These are phyloP conservation scores for Pangasius sanitwongsei DNA, from an alignment of 2,797 vertebrate species.

Conservation along the genomic window DNA sequence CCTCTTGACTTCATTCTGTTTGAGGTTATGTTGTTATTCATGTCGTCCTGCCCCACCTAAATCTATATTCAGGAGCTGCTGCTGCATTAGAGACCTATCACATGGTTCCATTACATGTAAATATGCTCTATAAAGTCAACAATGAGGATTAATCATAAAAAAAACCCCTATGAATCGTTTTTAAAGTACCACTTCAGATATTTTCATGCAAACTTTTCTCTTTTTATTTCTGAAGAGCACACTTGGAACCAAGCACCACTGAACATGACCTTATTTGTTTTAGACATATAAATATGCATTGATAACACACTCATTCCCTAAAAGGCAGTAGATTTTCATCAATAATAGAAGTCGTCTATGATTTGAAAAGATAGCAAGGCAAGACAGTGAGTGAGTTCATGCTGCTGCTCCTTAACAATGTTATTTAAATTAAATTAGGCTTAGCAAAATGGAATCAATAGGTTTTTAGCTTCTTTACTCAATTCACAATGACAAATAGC, in stretches of 20 bases:
- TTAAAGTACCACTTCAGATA: slow-evolving; percentile 13
- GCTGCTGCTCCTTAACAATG: slow-evolving; percentile 55
- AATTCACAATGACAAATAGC: slow-evolving; percentile 54
- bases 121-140: background rate
- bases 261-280: slow-evolving; percentile 24
- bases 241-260: background rate
- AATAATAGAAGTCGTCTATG: slow-evolving; percentile 32
- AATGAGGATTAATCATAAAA: background rate
- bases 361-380: slow-evolving; percentile 57
- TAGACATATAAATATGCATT: slow-evolving; percentile 3
- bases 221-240: background rate
- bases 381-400: slow-evolving; percentile 45
- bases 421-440: slow-evolving; percentile 62
- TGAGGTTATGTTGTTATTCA: background rate
- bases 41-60: background rate
- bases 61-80: background rate
- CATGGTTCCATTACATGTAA: background rate
- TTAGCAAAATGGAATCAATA: slow-evolving; percentile 61
- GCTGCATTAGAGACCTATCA: background rate
- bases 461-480: slow-evolving; percentile 59
- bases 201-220: background rate
- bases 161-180: background rate
- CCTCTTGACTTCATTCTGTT: background rate
- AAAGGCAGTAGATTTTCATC: slow-evolving; percentile 41
- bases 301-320: slow-evolving; percentile 27